These are phyloP conservation scores for Limenitis camilla DNA, from an alignment of 2,888 invertebrate species.

Conservation along the genomic window DNA sequence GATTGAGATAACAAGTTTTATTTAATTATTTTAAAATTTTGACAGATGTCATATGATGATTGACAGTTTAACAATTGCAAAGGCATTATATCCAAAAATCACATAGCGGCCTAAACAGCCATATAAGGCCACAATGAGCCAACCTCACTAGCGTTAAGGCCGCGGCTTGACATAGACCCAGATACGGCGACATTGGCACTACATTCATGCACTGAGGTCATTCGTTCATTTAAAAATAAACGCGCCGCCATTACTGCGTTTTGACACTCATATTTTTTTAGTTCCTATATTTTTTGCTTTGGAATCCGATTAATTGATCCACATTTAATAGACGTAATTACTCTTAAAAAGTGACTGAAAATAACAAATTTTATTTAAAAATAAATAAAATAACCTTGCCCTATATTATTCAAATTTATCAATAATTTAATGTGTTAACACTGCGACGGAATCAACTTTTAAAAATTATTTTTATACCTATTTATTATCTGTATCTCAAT, in stretches of 20 bases:
- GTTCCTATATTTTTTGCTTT: not conserved
- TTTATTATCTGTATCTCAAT: slow-evolving; percentile 11
- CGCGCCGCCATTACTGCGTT: slow-evolving; percentile 40
- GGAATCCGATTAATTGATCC: no score
- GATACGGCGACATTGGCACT: slow-evolving; percentile 72
- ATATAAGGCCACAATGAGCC: slow-evolving; percentile 35
- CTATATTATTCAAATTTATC: no score
- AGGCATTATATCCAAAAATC: slow-evolving; percentile 23
- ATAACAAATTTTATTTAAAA: no score
- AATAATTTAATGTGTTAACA: no score
- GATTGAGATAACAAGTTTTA: no score
- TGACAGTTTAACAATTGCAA: not conserved
- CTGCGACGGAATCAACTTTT: no score
- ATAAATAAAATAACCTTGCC: no score
- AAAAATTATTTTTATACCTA: not conserved
- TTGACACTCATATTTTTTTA: slow-evolving; percentile 31
- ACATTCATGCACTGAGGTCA: slow-evolving; percentile 71
- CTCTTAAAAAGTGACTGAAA: no score
- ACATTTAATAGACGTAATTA: no score
- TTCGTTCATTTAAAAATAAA: slow-evolving; percentile 67
- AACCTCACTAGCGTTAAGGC: slow-evolving; percentile 43
- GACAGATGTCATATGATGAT: not conserved
- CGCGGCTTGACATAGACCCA: slow-evolving; percentile 70
- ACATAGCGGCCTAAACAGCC: slow-evolving; percentile 29
- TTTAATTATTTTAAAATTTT: not conserved